Base-by-base conservation (phyloP, 2,113 vertebrate genomes). In the Passer montanus region DNA sequence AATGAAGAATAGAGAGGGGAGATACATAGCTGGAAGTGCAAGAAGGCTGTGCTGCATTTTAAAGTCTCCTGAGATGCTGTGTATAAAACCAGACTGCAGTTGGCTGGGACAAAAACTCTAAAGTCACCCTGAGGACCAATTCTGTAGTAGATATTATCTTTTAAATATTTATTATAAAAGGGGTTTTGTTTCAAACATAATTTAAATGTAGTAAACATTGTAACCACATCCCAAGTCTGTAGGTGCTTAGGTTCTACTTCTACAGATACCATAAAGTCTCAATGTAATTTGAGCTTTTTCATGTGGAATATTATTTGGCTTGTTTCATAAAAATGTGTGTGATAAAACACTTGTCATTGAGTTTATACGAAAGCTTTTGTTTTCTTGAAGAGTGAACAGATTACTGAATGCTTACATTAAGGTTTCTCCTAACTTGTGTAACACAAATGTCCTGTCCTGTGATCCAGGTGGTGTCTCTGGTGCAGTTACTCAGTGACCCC, bases 401-500 rank as follows among this genome's bases (percentile, higher is more conserved):
- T 83, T 14, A 10, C 67, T 43, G 10, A 74, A 77, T 64, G 33
- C 39, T 87, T 79, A 12, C 75, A 18, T 67, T 90, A 74, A 67
- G 15, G 24, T 11, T 74, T 67, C 53, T 77, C 8, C 56, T 93
- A 5, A 41, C 11, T 85, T 56, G n/a, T 76, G 52, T 98, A 96
- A 98, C 67, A 26, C 59, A 30, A 84, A n/a, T 85, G 9, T 90
- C 23, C 79, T 97, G 21, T 89, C 90, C 95, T 75, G 73, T 94
- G 47, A 23, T 91, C 53, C 97, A 99, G 99, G 98, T 99, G 85
- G 98, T 99, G 41, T 99, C 99, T 78, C 96, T 99, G 97, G 99
- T 98, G 89, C 99, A 99, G 97, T 97, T 99, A 91, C 98, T 99
- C 63, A 99, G 99, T 50, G 99, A 99, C 90, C 99, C 99, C 9